Base-by-base conservation (phyloP, 1,140 invertebrate species). In the Drosophila pseudoobscura region DNA sequence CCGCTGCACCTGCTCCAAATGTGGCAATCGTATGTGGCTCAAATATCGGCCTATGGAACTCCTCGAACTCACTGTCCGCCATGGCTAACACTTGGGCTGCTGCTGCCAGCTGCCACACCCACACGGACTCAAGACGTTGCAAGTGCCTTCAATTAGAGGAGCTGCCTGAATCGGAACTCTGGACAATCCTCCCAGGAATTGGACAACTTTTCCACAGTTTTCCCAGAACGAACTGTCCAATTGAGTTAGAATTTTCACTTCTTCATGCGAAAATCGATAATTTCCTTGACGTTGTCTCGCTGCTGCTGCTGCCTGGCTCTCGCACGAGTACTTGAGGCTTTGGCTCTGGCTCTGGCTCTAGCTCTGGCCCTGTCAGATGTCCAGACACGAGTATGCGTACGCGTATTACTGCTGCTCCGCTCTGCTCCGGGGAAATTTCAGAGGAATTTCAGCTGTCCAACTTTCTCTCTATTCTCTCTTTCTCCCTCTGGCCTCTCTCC, bases 21-120 rank as follows among this genome's bases (percentile, higher is more conserved):
- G 96, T 95, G 49, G 95, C 95, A 89, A 96, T 92, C 46, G 70
- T 71, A 59, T 89, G 89, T 47, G 84, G 92, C 94, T 94, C 96
- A 92, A 97, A 97, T 41, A 91, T 89, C 91, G 95, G 95, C 75
- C 96, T 94, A 71, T 95, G 95, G 93, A 98, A 97, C 94, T 97
- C 96, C 92, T 98, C 97, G 93, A 97, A 98, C 92, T 98, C 96
- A 85, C 94, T 95, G 93, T 98, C 97, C 77, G 96, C 97, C 97
- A 97, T 97, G 92, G 47, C 65, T 31, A 20, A 31, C 8, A 41
- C 50, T 49, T 47, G 52, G 20, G 39, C 52, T 50, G 57, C 53
- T 64, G 15, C 35, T 55, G 45, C 49, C 62, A 80, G 75, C 62
- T 80, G 82, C 78, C 82, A 78, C 82, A 62, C 82, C 69, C 56